Evolutionary conservation across 2,113 vertebrate genomes (phyloP).

Genomic region (Plecturocebus donacophilus): DNA sequence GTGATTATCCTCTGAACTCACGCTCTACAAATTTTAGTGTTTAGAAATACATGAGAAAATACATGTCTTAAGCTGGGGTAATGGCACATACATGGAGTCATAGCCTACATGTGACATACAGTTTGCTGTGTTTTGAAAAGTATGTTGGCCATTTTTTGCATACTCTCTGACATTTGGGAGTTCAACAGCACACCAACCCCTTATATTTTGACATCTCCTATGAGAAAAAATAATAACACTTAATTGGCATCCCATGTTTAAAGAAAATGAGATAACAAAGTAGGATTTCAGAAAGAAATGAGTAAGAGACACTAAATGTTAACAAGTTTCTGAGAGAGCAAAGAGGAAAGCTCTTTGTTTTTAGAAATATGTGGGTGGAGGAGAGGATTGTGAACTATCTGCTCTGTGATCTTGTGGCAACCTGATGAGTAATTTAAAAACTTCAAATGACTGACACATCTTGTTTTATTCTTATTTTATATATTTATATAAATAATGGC

Average conservation of each 20-base stretch:
- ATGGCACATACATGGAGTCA: background rate
- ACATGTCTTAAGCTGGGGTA: background rate
- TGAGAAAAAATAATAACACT: background rate
- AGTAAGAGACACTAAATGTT: constrained; percentile 62
- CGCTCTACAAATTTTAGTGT: background rate
- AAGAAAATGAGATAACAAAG: background rate
- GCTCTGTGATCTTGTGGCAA: constrained; percentile 66
- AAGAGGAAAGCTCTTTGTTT: constrained; percentile 66
- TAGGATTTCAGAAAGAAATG: constrained; percentile 47
- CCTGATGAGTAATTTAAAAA: constrained; percentile 71
- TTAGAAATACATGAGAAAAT: background rate
- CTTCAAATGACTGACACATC: constrained; percentile 68
- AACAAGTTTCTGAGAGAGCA: constrained; percentile 63
- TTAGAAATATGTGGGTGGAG: constrained; percentile 48
- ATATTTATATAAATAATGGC: background rate
- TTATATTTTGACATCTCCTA: background rate
- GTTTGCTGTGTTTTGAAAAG: constrained; percentile 14
- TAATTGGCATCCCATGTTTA: background rate
- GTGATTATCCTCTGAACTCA: background rate
- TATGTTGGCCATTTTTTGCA: constrained; percentile 19
- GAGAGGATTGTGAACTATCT: background rate
- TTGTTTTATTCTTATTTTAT: background rate
- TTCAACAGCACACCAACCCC: background rate
- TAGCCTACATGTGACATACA: background rate
- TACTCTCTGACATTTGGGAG: constrained; percentile 73